These are phyloP conservation scores for Epistrophe eligans DNA, from an alignment of 2,888 invertebrate genomes.

Conservation along the genomic window DNA sequence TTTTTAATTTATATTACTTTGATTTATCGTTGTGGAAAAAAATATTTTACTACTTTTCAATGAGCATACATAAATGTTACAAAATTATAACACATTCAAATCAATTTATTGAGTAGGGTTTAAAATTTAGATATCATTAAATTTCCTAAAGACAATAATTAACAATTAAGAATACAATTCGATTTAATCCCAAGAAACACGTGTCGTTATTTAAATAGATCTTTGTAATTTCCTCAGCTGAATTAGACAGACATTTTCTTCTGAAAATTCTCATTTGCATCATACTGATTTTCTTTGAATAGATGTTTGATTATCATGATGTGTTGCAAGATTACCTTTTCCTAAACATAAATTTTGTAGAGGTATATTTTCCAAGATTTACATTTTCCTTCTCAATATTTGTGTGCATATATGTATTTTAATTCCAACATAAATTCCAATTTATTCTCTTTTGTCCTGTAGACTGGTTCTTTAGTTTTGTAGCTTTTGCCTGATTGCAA, in stretches of 20 bases:
- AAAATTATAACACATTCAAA: too few species aligned
- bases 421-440: constrained; percentile 65
- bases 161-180: too few species aligned
- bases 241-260: constrained; percentile 32
- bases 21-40: too few species aligned
- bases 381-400: constrained; percentile 52
- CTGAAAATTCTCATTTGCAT: constrained; percentile 44
- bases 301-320: constrained; percentile 50
- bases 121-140: too few species aligned
- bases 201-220: too few species aligned
- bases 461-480: neutral
- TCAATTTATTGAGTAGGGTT: too few species aligned
- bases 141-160: too few species aligned
- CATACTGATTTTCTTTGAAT: constrained; percentile 9
- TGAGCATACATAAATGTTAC: too few species aligned
- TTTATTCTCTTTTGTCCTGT: constrained; percentile 61
- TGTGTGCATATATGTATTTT: constrained; percentile 44
- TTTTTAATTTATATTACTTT: too few species aligned
- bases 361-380: neutral
- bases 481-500: constrained; percentile 44
- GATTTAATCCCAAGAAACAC: too few species aligned
- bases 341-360: neutral
- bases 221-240: constrained; percentile 49
- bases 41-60: too few species aligned
- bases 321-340: constrained; percentile 42